Percentiles rank a stretch among this genome's conserved stretches.
These are phyloP conservation scores for Drosophila albomicans DNA, from an alignment of 1,140 invertebrate genomes.

Conservation along the genomic window DNA sequence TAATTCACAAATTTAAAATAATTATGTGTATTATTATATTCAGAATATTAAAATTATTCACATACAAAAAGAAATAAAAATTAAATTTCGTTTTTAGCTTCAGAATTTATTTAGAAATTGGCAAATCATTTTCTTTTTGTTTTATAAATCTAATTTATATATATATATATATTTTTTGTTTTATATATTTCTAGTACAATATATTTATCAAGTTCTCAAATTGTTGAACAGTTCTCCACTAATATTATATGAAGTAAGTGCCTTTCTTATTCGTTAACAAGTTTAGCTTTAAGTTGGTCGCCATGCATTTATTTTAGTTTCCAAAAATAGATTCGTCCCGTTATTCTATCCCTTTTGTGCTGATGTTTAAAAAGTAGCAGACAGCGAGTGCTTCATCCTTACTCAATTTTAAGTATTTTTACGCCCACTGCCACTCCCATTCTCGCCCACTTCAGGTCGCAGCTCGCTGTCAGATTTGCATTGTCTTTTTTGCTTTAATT, in stretches of 20 bases:
- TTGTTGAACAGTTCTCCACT: neutral
- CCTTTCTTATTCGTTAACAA: neutral
- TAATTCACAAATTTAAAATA: no score
- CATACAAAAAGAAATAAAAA: no score
- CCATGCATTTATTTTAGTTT: constrained; percentile 28
- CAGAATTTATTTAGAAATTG: no score
- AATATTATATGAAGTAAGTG: no score
- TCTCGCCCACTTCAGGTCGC: constrained; percentile 1
- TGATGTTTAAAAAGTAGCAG: constrained; percentile 25
- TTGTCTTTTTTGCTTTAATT: constrained; percentile 72
- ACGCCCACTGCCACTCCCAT: neutral
- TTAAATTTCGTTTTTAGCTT: no score
- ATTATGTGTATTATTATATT: no score
- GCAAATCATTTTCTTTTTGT: no score
- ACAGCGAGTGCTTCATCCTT: constrained; percentile 13
- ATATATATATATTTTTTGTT: neutral
- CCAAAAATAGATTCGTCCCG: constrained; percentile 15
- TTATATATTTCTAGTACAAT: neutral
- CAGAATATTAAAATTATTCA: neutral
- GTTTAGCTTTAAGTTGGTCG: constrained; percentile 23
- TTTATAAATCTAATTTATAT: neutral
- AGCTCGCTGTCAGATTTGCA: constrained; percentile 42
- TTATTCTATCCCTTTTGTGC: constrained; percentile 30
- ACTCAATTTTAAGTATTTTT: neutral
- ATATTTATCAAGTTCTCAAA: no score